Conservation (phyloP, 2,797 vertebrate genomes). For the Galago senegalensis region DNA sequence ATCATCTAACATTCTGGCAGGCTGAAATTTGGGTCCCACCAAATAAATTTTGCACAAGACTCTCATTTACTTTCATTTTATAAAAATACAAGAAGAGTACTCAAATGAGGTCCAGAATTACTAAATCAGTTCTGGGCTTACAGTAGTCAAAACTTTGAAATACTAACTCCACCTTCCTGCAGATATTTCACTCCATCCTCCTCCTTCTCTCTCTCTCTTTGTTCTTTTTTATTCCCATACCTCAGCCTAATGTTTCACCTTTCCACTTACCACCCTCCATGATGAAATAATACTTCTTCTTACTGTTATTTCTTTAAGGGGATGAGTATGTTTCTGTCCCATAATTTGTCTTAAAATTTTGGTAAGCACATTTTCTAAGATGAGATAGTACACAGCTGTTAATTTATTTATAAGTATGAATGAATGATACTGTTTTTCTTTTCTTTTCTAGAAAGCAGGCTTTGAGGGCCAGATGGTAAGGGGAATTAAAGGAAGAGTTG, state of each 20-base stretch:
- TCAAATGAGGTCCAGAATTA: neutral
- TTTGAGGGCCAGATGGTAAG: neutral
- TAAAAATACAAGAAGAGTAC: neutral
- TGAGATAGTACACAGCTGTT: neutral
- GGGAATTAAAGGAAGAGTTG: neutral
- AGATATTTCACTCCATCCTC: neutral
- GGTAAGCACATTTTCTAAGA: neutral
- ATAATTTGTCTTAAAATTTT: slow-evolving; percentile 16
- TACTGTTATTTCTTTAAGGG: neutral
- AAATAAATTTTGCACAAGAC: neutral
- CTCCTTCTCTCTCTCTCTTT: neutral
- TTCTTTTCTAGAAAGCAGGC: neutral
- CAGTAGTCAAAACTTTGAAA: neutral
- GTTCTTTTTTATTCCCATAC: slow-evolving; percentile 10
- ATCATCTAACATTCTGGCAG: neutral
- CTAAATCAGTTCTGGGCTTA: neutral
- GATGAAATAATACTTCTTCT: neutral
- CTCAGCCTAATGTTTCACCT: neutral
- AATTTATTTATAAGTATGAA: neutral
- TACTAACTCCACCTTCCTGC: neutral
- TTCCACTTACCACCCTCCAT: neutral
- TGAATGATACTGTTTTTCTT: neutral
- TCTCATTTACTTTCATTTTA: slow-evolving; percentile 1
- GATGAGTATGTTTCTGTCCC: neutral
- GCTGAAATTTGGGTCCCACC: neutral